Conservation (phyloP, 2,888 invertebrate species). For the Platerodrilus igneus region DNA sequence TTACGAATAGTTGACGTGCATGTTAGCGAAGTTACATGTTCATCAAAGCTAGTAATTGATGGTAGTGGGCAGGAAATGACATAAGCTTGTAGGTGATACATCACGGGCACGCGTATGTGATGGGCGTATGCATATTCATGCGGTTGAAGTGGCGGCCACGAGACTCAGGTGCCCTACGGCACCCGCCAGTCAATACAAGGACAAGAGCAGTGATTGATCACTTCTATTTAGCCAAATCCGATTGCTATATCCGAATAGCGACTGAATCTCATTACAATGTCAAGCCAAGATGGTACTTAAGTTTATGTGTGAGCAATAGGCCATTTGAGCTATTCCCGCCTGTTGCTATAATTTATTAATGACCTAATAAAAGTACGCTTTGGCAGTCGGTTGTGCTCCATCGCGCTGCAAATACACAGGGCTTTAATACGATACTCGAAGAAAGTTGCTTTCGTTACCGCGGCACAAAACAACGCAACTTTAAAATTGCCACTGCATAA, state of each 20-base stretch:
- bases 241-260: constrained; percentile 50
- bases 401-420: constrained; percentile 36
- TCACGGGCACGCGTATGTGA: constrained; percentile 33
- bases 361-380: constrained; percentile 49
- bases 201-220: constrained; percentile 47
- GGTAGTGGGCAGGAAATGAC: constrained; percentile 41
- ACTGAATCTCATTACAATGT: constrained; percentile 50
- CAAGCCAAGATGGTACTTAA: constrained; percentile 50
- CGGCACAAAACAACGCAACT: constrained; percentile 38
- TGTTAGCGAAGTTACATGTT: constrained; percentile 49
- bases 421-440: constrained; percentile 41
- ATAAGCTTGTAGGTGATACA: constrained; percentile 38
- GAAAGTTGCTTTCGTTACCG: constrained; percentile 39
- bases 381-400: constrained; percentile 43
- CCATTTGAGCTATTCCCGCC: constrained; percentile 41
- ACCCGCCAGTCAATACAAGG: constrained; percentile 43
- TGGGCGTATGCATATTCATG: constrained; percentile 46
- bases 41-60: constrained; percentile 50
- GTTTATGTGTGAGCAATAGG: constrained; percentile 49
- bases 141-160: constrained; percentile 32
- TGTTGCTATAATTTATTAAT: constrained; percentile 52
- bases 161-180: constrained; percentile 43
- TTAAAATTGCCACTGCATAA: constrained; percentile 39
- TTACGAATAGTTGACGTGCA: constrained; percentile 46
- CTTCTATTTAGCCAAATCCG: constrained; percentile 47